Percentiles rank a stretch among this genome's conserved stretches.
Conservation (phyloP, 2,888 invertebrate species). For the Troides aeacus region DNA sequence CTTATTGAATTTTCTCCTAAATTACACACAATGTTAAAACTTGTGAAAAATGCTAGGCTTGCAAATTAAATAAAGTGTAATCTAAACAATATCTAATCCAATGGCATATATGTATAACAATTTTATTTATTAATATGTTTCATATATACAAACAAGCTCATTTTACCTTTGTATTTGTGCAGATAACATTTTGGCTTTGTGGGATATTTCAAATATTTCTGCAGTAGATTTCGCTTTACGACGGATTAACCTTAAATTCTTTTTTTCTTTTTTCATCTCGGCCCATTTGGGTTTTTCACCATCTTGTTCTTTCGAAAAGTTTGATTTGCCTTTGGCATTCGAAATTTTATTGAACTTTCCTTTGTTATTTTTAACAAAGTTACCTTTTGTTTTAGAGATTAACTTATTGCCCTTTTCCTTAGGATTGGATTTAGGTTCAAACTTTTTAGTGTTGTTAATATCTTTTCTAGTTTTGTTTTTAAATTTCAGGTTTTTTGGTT, state of each 20-base stretch:
- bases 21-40: no score
- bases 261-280: constrained; percentile 87
- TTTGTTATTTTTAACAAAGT: constrained; percentile 29
- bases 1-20: no score
- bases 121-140: no score
- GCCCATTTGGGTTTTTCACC: constrained; percentile 83
- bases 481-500: constrained; percentile 28
- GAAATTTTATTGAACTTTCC: constrained; percentile 33
- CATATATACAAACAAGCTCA: not conserved
- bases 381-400: constrained; percentile 32
- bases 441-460: constrained; percentile 30
- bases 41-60: no score
- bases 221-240: constrained; percentile 80
- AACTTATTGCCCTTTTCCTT: constrained; percentile 29
- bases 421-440: constrained; percentile 34
- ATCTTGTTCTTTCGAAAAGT: constrained; percentile 45
- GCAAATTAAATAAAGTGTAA: no score
- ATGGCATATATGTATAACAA: not conserved
- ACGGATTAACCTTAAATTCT: constrained; percentile 83
- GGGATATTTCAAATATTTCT: constrained; percentile 70
- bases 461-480: constrained; percentile 31
- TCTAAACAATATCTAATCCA: not conserved
- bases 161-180: constrained; percentile 70
- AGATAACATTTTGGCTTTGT: constrained; percentile 68
- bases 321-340: constrained; percentile 38